These are phyloP conservation scores for Thera obeliscata DNA, from an alignment of 2,888 invertebrate genomes.

Conservation along the genomic window DNA sequence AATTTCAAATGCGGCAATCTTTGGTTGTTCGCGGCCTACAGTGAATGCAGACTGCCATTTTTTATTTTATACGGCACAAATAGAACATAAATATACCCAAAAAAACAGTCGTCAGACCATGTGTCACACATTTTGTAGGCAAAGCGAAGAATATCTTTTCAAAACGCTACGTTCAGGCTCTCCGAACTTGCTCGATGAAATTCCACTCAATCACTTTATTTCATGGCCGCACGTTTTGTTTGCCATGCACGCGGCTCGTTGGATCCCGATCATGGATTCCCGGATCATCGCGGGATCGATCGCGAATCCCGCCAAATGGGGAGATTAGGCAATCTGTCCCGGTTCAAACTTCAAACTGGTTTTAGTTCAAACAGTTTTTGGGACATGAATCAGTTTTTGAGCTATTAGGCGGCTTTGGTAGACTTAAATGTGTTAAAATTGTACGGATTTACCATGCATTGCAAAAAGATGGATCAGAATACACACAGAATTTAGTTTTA, in stretches of 20 bases:
- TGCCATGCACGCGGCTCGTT: constrained; percentile 61
- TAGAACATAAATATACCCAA: no score
- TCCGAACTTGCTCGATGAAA: constrained; percentile 6
- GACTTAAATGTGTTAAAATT: background rate
- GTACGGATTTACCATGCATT: no score
- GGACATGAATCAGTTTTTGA: constrained; percentile 20
- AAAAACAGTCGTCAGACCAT: no score
- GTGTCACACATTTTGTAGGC: background rate
- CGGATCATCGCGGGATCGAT: constrained; percentile 58
- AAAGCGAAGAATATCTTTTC: background rate
- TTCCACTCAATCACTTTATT: constrained; percentile 1
- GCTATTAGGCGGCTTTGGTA: constrained; percentile 11
- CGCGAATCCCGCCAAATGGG: constrained; percentile 67
- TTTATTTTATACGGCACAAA: no score
- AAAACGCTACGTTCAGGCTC: background rate
- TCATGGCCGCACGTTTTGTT: constrained; percentile 56
- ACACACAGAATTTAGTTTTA: no score
- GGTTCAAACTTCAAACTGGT: constrained; percentile 60
- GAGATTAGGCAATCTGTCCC: constrained; percentile 69
- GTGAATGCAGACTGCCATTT: no score
- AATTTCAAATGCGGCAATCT: no score
- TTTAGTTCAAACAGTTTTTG: constrained; percentile 43
- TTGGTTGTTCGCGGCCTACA: no score
- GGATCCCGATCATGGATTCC: constrained; percentile 67
- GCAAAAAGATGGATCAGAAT: no score